Evolutionary conservation across 2,113 vertebrate species (phyloP).

Genomic region (Ameiurus melas): DNA sequence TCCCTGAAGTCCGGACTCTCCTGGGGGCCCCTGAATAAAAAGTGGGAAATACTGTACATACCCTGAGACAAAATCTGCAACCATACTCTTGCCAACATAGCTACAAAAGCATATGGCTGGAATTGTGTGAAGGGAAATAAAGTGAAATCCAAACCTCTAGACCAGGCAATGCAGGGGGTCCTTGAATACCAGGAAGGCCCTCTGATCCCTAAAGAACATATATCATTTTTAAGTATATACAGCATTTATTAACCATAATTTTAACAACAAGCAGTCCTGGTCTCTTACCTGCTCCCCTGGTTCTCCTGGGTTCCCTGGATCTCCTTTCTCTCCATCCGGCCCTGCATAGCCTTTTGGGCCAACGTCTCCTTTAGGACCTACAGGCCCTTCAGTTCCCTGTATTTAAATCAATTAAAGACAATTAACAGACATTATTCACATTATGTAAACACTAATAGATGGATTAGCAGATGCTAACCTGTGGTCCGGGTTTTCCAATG

Average conservation of each 20-base stretch:
- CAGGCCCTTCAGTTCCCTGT: conserved; percentile 69
- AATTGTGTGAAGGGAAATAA: neutral
- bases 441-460: neutral
- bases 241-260: neutral
- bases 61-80: neutral
- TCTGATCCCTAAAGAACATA: conserved; percentile 71
- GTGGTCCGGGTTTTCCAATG: conserved; percentile 65
- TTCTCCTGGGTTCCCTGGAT: conserved; percentile 70
- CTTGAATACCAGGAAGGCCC: conserved; percentile 71
- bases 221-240: neutral
- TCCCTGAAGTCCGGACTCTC: conserved; percentile 74
- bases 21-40: conserved; percentile 69
- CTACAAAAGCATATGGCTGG: neutral
- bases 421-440: neutral
- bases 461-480: conserved; percentile 65
- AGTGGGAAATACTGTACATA: neutral
- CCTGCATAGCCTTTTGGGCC: conserved; percentile 76
- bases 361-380: conserved; percentile 64
- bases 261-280: neutral
- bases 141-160: conserved; percentile 65
- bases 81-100: neutral
- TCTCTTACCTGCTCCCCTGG: conserved; percentile 72
- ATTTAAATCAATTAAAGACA: conserved; percentile 1
- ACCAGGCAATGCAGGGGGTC: conserved; percentile 70
- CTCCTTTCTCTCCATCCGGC: conserved; percentile 69